Conservation (phyloP, 35 echinoderm and acorn worm species). For the Apostichopus japonicus region DNA sequence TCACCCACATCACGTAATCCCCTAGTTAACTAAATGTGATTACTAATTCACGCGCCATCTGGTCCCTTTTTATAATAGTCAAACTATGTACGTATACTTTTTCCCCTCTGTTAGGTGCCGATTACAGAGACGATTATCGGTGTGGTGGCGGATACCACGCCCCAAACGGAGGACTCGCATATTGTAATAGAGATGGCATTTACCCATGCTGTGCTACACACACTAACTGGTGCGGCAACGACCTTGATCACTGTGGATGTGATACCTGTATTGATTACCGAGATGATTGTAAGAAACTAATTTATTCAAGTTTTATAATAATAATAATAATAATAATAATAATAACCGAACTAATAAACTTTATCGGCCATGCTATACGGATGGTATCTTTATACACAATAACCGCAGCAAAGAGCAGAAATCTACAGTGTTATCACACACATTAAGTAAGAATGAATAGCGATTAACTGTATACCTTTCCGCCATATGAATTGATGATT, state of each 20-base stretch:
- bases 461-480: background rate
- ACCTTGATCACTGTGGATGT: slow-evolving; percentile 27
- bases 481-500: background rate
- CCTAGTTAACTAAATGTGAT: too few relatives aligned
- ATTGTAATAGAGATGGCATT: background rate
- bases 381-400: background rate
- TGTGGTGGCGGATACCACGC: slow-evolving; percentile 19
- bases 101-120: background rate
- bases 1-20: too few relatives aligned
- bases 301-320: background rate
- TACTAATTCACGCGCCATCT: too few relatives aligned
- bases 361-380: background rate
- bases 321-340: background rate
- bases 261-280: slow-evolving; percentile 23
- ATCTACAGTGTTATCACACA: background rate
- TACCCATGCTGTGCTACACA: slow-evolving; percentile 4
- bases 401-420: background rate
- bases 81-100: background rate
- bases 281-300: slow-evolving; percentile 9
- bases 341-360: background rate
- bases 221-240: slow-evolving; percentile 35
- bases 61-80: too few relatives aligned
- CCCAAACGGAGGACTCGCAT: background rate
- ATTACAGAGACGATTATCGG: background rate
- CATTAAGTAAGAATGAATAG: background rate